Conservation (phyloP, 35 echinoderm and acorn worm species). For the Strongylocentrotus purpuratus region DNA sequence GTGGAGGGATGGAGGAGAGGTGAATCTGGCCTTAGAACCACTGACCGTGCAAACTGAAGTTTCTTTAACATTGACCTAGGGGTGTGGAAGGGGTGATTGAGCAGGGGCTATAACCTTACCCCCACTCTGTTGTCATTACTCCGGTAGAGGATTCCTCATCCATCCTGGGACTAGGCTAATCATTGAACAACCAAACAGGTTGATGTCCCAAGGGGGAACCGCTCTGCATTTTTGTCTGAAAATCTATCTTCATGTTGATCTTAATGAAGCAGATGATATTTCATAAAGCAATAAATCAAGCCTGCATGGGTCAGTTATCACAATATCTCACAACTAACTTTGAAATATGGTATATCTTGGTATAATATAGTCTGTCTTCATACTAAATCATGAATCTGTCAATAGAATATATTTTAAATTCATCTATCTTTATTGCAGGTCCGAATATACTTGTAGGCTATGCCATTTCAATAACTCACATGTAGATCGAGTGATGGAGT, state of each 20-base stretch:
- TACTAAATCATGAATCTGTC: neutral
- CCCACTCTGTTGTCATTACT: constrained; percentile 3
- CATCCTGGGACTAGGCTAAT: neutral
- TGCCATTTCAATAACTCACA: no score
- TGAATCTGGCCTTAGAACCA: neutral
- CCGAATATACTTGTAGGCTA: no score
- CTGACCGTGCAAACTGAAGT: constrained; percentile 9
- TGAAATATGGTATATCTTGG: neutral
- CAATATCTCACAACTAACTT: neutral
- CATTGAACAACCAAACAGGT: neutral
- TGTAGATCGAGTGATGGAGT: no score
- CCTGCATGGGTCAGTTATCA: neutral
- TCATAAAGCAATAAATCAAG: constrained; percentile 19
- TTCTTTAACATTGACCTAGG: constrained; percentile 42
- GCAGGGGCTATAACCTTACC: constrained; percentile 16
- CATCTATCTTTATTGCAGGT: no score
- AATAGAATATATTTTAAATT: neutral
- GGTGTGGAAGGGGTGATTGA: neutral
- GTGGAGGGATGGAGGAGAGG: neutral
- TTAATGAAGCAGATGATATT: constrained; percentile 31
- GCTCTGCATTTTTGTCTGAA: constrained; percentile 9
- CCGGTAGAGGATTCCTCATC: neutral
- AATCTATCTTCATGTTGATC: constrained; percentile 24
- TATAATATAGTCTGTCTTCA: neutral
- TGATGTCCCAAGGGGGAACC: neutral